Conservation (phyloP, 30 jellyfish, hydroid and myxozoan genomes). For the Catostylus mosaicus region DNA sequence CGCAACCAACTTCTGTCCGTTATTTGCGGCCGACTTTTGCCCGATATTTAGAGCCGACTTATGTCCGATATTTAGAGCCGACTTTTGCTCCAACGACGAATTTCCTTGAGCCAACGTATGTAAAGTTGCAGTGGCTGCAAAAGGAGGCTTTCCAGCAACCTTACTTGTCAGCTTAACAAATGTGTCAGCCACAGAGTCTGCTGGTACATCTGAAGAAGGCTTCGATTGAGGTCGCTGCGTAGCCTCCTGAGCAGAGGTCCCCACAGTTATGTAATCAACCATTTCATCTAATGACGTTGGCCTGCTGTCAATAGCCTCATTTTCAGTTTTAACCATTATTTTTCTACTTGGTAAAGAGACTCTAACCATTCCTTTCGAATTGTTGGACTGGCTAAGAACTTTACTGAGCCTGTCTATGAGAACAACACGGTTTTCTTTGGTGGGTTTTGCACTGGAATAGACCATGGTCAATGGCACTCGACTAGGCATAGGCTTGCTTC, state of each 20-base stretch:
- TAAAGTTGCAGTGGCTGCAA: neutral
- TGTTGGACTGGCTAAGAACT: constrained; percentile 19
- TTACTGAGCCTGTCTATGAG: neutral
- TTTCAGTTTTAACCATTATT: neutral
- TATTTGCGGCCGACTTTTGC: neutral
- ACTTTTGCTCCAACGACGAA: too few species aligned
- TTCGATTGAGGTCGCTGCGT: neutral
- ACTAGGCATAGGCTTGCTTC: neutral
- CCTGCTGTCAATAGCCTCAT: neutral
- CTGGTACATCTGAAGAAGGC: neutral
- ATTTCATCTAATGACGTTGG: constrained; percentile 30
- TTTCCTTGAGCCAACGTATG: neutral
- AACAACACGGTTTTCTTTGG: neutral
- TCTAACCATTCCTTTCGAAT: constrained; percentile 13
- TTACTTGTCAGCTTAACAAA: constrained; percentile 1
- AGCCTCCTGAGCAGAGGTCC: constrained; percentile 2
- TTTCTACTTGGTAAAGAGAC: neutral
- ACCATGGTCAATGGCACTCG: neutral
- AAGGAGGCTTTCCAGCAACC: neutral
- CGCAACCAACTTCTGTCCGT: neutral
- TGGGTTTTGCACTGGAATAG: neutral
- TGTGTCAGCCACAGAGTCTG: neutral
- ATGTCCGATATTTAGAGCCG: neutral
- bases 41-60: neutral
- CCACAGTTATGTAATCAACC: constrained; percentile 40